Evolutionary conservation across 2,888 invertebrate genomes (phyloP).

Genomic region (Xanthia togata): DNA sequence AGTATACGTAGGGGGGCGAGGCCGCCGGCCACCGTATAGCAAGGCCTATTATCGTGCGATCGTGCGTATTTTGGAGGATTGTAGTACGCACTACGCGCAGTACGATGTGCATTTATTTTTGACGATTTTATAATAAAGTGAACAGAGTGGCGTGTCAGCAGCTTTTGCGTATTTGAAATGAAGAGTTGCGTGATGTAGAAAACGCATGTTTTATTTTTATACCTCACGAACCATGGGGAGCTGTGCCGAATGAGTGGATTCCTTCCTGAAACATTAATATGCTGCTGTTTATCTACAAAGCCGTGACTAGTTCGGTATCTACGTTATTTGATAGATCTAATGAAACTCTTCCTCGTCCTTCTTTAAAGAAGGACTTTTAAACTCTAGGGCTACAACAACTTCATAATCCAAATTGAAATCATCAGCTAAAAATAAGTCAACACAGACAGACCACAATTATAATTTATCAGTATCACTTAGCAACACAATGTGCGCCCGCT

Average conservation of each 20-base stretch:
- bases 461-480: neutral
- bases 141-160: neutral
- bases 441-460: conserved; percentile 7
- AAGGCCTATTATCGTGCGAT: no score
- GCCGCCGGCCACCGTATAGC: neutral
- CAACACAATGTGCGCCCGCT: conserved; percentile 10
- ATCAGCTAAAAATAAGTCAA: no score
- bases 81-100: neutral
- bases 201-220: neutral
- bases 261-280: neutral
- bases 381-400: neutral
- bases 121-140: neutral
- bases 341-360: neutral
- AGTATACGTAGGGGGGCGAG: conserved; percentile 10
- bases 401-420: neutral
- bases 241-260: neutral
- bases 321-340: neutral
- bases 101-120: neutral
- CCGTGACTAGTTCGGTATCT: neutral
- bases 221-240: neutral
- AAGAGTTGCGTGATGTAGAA: conserved; percentile 1
- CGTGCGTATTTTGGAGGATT: conserved; percentile 20
- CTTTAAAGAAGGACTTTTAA: neutral
- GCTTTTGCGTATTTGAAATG: neutral
- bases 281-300: neutral